phyloP scores from a whole-genome alignment of 2,113 vertebrate species.

The Gadus chalcogrammus region DNA sequence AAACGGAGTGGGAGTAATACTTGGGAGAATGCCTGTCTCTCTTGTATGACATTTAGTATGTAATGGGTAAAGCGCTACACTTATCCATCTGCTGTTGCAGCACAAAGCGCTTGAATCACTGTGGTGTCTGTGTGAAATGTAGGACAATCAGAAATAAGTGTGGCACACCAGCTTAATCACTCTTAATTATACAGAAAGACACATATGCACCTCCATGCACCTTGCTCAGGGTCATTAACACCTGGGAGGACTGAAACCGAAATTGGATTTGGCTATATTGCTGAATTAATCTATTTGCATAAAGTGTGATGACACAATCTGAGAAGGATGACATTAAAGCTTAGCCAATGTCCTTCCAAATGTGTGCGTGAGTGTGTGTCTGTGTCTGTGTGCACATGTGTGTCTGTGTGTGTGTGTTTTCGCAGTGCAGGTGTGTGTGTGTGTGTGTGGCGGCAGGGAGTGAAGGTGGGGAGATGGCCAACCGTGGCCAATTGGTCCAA shows the following conservation, averaged over 20 bases:
- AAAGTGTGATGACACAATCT: slow-evolving; percentile 32
- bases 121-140: slow-evolving; percentile 36
- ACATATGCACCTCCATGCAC: slow-evolving; percentile 10
- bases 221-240: slow-evolving; percentile 47
- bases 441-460: slow-evolving; percentile 32
- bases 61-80: slow-evolving; percentile 29
- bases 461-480: slow-evolving; percentile 39
- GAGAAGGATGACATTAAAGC: slow-evolving; percentile 29
- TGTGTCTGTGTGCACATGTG: slow-evolving; percentile 14
- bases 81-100: slow-evolving; percentile 41
- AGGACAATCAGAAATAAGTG: slow-evolving; percentile 45
- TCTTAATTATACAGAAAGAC: slow-evolving; percentile 42
- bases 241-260: slow-evolving; percentile 34
- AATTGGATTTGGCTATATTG: slow-evolving; percentile 37
- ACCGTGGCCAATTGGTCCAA: slow-evolving; percentile 29
- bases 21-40: slow-evolving; percentile 11
- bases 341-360: too few species aligned
- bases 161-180: slow-evolving; percentile 42
- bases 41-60: slow-evolving; percentile 46
- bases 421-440: background rate
- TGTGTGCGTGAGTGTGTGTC: background rate
- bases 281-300: slow-evolving; percentile 46
- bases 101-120: slow-evolving; percentile 39
- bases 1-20: slow-evolving; percentile 24
- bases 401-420: too few species aligned